Evolutionary conservation across 2,888 invertebrate species (phyloP).

Genomic region (Caradrina kadenii): DNA sequence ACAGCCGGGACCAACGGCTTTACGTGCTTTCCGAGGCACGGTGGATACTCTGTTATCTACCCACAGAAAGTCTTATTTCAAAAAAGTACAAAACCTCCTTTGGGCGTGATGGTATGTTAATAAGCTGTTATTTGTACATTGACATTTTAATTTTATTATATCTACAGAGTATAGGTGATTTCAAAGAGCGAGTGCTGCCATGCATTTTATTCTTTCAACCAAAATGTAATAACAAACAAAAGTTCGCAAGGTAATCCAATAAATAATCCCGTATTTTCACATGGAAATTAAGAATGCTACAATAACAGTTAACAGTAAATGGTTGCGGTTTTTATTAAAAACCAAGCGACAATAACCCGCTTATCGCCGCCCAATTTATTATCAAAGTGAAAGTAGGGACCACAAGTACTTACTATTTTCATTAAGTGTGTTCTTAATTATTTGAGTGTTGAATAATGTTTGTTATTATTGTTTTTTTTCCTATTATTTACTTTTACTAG

Average conservation of each 20-base stretch:
- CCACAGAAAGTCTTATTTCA: too few relatives aligned
- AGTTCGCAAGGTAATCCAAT: conserved; percentile 1
- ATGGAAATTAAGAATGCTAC: conserved; percentile 15
- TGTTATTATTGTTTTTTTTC: too few relatives aligned
- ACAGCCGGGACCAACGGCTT: too few relatives aligned
- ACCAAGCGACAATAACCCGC: conserved; percentile 1
- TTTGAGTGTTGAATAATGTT: too few relatives aligned
- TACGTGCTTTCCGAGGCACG: too few relatives aligned
- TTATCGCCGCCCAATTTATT: conserved; percentile 20
- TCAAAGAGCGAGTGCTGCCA: background rate
- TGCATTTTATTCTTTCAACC: background rate
- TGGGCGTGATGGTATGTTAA: too few relatives aligned
- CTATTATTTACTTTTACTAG: too few relatives aligned
- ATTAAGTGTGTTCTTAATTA: too few relatives aligned
- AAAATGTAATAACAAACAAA: background rate
- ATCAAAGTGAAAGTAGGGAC: background rate
- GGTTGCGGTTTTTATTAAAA: conserved; percentile 26
- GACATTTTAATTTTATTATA: too few relatives aligned
- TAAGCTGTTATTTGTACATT: too few relatives aligned
- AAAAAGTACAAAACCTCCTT: too few relatives aligned
- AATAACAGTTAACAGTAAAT: conserved; percentile 14
- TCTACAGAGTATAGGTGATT: background rate
- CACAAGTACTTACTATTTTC: background rate
- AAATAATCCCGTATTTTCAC: background rate
- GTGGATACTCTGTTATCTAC: too few relatives aligned